Conservation (phyloP, 2,113 vertebrate genomes). For the Oncorhynchus masou region DNA sequence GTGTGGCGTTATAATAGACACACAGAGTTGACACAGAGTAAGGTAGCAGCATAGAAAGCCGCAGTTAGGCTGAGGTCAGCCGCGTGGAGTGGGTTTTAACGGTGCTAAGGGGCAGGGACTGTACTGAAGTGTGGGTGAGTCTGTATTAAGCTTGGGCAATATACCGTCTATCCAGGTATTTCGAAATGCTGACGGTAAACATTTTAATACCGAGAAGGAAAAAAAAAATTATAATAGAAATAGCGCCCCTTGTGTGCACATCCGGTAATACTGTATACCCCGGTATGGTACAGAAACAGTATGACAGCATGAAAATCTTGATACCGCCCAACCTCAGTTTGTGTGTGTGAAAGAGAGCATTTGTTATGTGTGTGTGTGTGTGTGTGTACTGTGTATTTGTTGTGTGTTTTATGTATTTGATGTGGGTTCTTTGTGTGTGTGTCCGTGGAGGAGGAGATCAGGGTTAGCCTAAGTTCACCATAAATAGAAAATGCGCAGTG, state of each 20-base stretch:
- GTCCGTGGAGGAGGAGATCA: constrained; percentile 4
- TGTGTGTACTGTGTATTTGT: neutral
- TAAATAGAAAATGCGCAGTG: constrained; percentile 9
- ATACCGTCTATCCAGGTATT: too few species aligned
- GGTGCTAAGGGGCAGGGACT: constrained; percentile 2
- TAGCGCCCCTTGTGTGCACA: too few species aligned
- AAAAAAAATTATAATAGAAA: too few species aligned
- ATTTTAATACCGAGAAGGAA: too few species aligned
- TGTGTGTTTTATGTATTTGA: neutral
- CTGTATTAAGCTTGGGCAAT: too few species aligned
- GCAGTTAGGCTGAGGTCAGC: constrained; percentile 40
- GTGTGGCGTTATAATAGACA: constrained; percentile 23
- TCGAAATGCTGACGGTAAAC: too few species aligned
- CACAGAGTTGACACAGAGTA: constrained; percentile 6
- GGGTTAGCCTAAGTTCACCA: constrained; percentile 1
- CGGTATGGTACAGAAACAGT: too few species aligned
- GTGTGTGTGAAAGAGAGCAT: neutral
- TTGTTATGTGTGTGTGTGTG: neutral
- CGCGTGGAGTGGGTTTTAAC: constrained; percentile 32
- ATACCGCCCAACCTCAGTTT: too few species aligned
- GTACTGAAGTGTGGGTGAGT: constrained; percentile 9
- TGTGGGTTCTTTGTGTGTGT: neutral
- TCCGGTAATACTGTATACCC: too few species aligned
- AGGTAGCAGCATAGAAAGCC: constrained; percentile 1
- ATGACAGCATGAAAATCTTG: too few species aligned